Percentiles rank a stretch among this genome's conserved stretches.
These are phyloP conservation scores for Athripsodes cinereus DNA, from an alignment of 2,888 invertebrate genomes.

Conservation along the genomic window DNA sequence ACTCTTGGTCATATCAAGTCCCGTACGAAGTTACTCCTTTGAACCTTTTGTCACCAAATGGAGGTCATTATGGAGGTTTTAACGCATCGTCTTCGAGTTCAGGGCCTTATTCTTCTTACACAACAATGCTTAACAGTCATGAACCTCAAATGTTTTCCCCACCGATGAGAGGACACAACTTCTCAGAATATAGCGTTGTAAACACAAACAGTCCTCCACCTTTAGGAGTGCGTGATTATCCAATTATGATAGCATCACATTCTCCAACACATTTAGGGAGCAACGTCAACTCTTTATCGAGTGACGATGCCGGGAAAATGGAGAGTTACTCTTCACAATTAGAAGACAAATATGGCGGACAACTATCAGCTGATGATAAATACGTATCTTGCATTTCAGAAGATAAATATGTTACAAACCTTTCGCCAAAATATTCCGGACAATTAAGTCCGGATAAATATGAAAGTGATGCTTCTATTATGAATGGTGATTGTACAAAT, in stretches of 20 bases:
- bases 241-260: slow-evolving; percentile 55
- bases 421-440: slow-evolving; percentile 55
- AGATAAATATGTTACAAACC: slow-evolving; percentile 49
- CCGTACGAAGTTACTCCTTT: slow-evolving; percentile 73
- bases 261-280: slow-evolving; percentile 43
- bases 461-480: slow-evolving; percentile 30
- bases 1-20: slow-evolving; percentile 75
- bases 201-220: slow-evolving; percentile 57
- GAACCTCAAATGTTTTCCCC: slow-evolving; percentile 65
- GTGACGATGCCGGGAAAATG: slow-evolving; percentile 37
- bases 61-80: slow-evolving; percentile 60
- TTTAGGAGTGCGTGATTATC: slow-evolving; percentile 57
- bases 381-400: slow-evolving; percentile 43
- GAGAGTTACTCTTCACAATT: slow-evolving; percentile 48
- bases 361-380: slow-evolving; percentile 44
- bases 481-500: slow-evolving; percentile 28
- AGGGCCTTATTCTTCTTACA: slow-evolving; percentile 55
- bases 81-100: slow-evolving; percentile 53
- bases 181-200: slow-evolving; percentile 48
- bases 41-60: slow-evolving; percentile 64
- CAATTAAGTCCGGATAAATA: slow-evolving; percentile 45
- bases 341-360: slow-evolving; percentile 42
- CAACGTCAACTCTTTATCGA: slow-evolving; percentile 31
- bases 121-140: slow-evolving; percentile 64
- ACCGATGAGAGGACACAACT: slow-evolving; percentile 55